These are phyloP conservation scores for Trididemnum clinides DNA, from an alignment of 23 tunicate species.

Conservation along the genomic window DNA sequence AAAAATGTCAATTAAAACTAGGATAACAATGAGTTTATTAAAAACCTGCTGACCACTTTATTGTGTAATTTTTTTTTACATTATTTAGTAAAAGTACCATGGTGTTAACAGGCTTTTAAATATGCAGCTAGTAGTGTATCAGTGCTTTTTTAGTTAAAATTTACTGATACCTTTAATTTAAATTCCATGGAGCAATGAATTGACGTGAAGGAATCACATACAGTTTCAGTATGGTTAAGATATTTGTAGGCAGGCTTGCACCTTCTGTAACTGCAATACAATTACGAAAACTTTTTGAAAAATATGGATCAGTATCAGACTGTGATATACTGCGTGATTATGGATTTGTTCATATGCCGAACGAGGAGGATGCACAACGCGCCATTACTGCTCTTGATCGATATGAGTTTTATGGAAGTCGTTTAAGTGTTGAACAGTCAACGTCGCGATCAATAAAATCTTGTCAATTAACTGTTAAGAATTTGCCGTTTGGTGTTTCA, in stretches of 20 bases:
- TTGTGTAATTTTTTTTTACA: too few species aligned
- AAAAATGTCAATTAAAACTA: too few species aligned
- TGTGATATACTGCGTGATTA: constrained; percentile 89
- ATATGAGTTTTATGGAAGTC: constrained; percentile 74
- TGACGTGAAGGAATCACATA: too few species aligned
- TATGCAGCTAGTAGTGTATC: too few species aligned
- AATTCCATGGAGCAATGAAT: too few species aligned
- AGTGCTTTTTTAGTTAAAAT: too few species aligned
- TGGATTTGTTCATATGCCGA: constrained; percentile 92
- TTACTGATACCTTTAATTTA: too few species aligned
- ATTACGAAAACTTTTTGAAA: constrained; percentile 81
- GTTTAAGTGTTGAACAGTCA: constrained; percentile 83
- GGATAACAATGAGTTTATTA: too few species aligned
- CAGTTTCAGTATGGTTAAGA: constrained; percentile 77
- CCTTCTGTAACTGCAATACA: constrained; percentile 64
- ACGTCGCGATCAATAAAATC: constrained; percentile 92
- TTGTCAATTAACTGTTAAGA: constrained; percentile 79
- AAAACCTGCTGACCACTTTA: too few species aligned
- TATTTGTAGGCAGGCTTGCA: constrained; percentile 84
- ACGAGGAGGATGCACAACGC: constrained; percentile 58
- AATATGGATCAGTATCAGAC: constrained; percentile 87
- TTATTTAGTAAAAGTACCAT: too few species aligned
- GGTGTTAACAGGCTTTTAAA: too few species aligned
- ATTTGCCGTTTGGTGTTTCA: constrained; percentile 63
- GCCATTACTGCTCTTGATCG: constrained; percentile 78